Conservation (phyloP, 1,140 invertebrate species). For the Meloidogyne exigua region DNA sequence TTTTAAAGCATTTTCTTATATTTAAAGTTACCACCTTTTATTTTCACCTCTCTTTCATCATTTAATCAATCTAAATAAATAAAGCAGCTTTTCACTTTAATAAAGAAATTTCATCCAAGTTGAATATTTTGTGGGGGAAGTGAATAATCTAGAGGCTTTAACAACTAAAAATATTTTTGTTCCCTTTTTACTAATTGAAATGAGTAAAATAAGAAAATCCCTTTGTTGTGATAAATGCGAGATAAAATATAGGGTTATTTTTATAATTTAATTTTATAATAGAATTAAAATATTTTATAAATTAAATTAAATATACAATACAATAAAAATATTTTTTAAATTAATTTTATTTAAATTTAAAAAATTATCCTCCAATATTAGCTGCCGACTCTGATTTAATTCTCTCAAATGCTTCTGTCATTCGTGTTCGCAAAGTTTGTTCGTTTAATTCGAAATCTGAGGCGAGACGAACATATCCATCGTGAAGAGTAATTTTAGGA, state of each 20-base stretch:
- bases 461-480: slow-evolving; percentile 57
- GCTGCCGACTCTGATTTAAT: slow-evolving; percentile 40
- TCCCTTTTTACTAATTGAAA: neutral
- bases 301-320: neutral
- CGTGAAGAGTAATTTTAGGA: slow-evolving; percentile 53
- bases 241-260: too few relatives aligned
- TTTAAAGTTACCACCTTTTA: too few relatives aligned
- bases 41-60: neutral
- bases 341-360: neutral
- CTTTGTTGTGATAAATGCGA: too few relatives aligned
- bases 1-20: neutral
- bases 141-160: neutral
- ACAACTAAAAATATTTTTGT: neutral
- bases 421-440: slow-evolving; percentile 46
- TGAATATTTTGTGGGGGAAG: neutral
- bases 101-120: neutral
- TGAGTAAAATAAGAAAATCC: neutral
- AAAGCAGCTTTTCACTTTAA: neutral
- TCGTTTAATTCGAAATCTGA: slow-evolving; percentile 58
- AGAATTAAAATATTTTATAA: too few relatives aligned
- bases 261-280: too few relatives aligned
- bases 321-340: slow-evolving; percentile 6
- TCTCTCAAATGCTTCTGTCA: slow-evolving; percentile 54
- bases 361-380: neutral
- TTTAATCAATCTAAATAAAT: neutral